These are phyloP conservation scores for Pycnomerus fuliginosus DNA, from an alignment of 2,888 invertebrate species.

Conservation along the genomic window DNA sequence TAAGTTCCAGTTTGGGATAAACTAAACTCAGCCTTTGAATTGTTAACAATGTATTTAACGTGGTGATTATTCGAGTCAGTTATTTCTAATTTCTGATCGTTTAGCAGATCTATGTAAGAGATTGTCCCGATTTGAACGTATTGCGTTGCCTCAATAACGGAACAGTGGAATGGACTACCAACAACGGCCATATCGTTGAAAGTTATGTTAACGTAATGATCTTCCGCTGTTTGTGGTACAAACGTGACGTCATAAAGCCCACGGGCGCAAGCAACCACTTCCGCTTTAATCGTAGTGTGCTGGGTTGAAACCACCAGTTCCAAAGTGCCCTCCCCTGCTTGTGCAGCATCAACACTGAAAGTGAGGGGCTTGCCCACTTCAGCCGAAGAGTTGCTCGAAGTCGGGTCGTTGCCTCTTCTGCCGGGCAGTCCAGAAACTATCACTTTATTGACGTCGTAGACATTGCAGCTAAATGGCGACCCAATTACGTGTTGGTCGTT, in stretches of 20 bases:
- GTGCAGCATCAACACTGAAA: conserved; percentile 91
- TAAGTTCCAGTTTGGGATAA: conserved; percentile 62
- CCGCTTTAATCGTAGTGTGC: conserved; percentile 80
- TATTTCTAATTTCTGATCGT: conserved; percentile 64
- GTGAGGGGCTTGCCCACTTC: conserved; percentile 85
- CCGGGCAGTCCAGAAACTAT: conserved; percentile 64
- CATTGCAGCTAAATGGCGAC: conserved; percentile 91
- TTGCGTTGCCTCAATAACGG: conserved; percentile 65
- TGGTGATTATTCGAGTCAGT: conserved; percentile 63
- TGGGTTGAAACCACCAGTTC: conserved; percentile 89
- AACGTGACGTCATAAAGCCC: conserved; percentile 92
- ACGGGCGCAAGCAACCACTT: conserved; percentile 85
- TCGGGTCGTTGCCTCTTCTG: conserved; percentile 41
- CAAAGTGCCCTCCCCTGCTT: conserved; percentile 91
- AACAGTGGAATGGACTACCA: conserved; percentile 86
- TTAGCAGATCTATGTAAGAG: conserved; percentile 61
- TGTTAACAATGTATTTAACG: conserved; percentile 48
- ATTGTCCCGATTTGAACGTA: conserved; percentile 67
- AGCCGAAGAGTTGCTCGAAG: conserved; percentile 47
- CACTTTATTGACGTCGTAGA: conserved; percentile 87
- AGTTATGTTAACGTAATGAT: conserved; percentile 90
- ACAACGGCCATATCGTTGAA: conserved; percentile 91
- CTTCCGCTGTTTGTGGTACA: conserved; percentile 83
- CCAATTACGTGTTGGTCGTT: conserved; percentile 85
- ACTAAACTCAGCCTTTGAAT: conserved; percentile 52